phyloP scores from a whole-genome alignment of 2,113 vertebrate species.

The Corythoichthys haematopterus region DNA sequence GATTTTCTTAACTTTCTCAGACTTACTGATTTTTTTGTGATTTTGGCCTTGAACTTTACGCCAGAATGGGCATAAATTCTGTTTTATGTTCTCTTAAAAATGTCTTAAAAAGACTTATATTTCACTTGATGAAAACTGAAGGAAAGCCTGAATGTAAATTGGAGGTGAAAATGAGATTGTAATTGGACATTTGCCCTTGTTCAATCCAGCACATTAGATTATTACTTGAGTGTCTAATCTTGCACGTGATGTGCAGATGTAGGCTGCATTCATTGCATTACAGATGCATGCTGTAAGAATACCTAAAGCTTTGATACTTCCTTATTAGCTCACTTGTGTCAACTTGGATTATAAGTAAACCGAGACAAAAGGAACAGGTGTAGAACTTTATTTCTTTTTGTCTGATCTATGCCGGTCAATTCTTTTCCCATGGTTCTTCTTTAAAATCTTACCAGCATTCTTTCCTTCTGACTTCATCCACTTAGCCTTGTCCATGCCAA shows the following conservation, averaged over 20 bases:
- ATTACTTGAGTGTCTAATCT: conserved; percentile 41
- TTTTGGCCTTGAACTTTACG: too few relatives aligned
- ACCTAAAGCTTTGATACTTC: conserved; percentile 26
- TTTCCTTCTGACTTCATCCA: conserved; percentile 42
- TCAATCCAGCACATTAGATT: conserved; percentile 40
- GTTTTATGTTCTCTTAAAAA: too few relatives aligned
- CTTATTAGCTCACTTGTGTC: conserved; percentile 14
- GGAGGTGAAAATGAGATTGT: conserved; percentile 43
- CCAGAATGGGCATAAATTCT: too few relatives aligned
- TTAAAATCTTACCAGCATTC: conserved; percentile 40
- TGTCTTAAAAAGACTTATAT: too few relatives aligned
- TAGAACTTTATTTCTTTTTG: conserved; percentile 21
- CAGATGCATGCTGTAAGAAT: conserved; percentile 25
- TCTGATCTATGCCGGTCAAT: conserved; percentile 18
- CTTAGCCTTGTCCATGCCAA: conserved; percentile 20
- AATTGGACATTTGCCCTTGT: conserved; percentile 46
- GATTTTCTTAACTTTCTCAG: too few relatives aligned
- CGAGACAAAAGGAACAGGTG: conserved; percentile 11
- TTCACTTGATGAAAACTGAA: too few relatives aligned
- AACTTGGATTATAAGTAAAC: conserved; percentile 17
- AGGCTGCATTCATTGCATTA: conserved; percentile 26
- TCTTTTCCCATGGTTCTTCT: conserved; percentile 18
- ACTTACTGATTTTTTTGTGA: too few relatives aligned
- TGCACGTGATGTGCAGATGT: conserved; percentile 39
- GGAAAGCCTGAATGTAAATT: conserved; percentile 25